Percentiles rank a stretch among this genome's conserved stretches.
Conservation (phyloP, 2,888 invertebrate species). For the Cyclophora punctaria region DNA sequence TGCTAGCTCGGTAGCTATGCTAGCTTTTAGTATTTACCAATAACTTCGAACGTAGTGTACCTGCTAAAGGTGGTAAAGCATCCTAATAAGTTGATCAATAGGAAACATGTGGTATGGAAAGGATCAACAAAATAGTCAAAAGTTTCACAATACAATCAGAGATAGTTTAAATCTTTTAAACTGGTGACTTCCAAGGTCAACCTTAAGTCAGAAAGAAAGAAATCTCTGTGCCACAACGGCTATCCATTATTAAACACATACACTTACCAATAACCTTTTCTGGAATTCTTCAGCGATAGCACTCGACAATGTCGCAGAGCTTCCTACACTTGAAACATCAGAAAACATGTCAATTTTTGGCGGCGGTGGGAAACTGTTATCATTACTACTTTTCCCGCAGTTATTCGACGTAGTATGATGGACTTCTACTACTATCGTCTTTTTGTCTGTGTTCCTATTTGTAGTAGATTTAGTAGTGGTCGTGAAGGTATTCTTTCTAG, state of each 20-base stretch:
- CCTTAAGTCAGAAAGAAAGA: no score
- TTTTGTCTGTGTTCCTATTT: constrained; percentile 63
- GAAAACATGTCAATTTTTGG: constrained; percentile 41
- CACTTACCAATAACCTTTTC: constrained; percentile 54
- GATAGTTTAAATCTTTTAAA: no score
- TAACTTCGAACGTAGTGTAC: no score
- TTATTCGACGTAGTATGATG: constrained; percentile 65
- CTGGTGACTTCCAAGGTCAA: no score
- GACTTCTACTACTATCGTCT: constrained; percentile 86
- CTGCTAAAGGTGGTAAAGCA: no score
- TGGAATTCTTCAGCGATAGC: constrained; percentile 70
- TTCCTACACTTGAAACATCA: constrained; percentile 52
- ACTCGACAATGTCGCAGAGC: constrained; percentile 61
- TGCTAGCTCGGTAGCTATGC: no score
- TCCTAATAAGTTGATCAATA: no score
- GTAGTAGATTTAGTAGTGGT: constrained; percentile 29
- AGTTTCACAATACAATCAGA: no score
- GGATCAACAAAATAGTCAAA: no score
- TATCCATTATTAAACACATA: not conserved
- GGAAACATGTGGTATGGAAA: no score
- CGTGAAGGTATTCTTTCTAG: constrained; percentile 52
- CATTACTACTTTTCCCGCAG: constrained; percentile 40
- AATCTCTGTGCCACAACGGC: not conserved
- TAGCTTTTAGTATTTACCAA: no score
- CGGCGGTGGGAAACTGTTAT: constrained; percentile 40